Evolutionary conservation across 2,797 vertebrate genomes (phyloP), one percentile per base, ranked within the genome.

Genomic region (Valencia hispanica): DNA sequence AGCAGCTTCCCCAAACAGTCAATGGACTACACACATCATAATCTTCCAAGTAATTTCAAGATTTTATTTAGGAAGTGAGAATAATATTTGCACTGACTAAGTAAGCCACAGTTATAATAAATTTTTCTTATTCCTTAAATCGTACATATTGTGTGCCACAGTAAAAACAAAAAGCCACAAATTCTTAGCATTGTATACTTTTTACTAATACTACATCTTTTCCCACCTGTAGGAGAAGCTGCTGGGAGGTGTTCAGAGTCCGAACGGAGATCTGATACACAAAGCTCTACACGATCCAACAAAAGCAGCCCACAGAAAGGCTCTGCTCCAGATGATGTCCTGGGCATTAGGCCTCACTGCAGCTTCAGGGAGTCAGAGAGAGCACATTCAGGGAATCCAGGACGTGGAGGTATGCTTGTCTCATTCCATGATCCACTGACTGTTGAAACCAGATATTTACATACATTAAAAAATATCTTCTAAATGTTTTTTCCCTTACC

Each of bases 361-460:
- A 0, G 50, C 77, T 22, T 50, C 81, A 0, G 87, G 74, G 0
- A 79, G 88, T 34, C 66, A 92, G 53, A 85, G 83, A 9, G 87
- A 86, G 6, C 94, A 93, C 51, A 93, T 93, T 1, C 94, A 94
- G 80, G 88, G 85, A 53, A 41, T 97, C 61, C 82, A 88, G 0
- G 94, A 96, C 79, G 93, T 96, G 90, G 96, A 97, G 96, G 97
- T 97, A 84, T 27, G 3, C 20, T 59, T 32, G 17, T 59, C 57
- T 32, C 34, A 14, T 57, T 57, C 27, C 2, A 4, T 59, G 11
- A 15, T 17, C 14, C 59, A 10, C 48, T 5, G 53, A 25, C 9
- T 22, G 34, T 22, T 65, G 20, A 39, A 3, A 14, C 22, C 34
- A 65, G 59, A 18, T 10, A 18, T 34, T 32, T 25, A 25, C 18